phyloP scores from a whole-genome alignment of 2,797 vertebrate genomes.

The Aratinga solstitialis region DNA sequence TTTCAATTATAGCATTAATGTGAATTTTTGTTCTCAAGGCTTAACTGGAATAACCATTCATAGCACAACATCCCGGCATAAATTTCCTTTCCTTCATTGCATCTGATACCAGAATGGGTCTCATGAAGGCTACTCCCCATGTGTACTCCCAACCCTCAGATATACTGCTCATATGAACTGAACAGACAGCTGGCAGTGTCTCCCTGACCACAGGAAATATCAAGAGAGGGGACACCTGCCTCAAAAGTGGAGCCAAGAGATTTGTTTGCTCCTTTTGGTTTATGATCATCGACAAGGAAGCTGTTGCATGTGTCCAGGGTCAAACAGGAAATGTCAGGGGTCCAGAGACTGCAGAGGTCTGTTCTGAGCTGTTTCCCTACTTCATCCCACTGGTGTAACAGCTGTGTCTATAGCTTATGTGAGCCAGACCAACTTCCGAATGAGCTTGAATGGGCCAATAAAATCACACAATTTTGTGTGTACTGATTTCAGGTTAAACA shows the following conservation, averaged over 20 bases:
- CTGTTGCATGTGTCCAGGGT: slow-evolving; percentile 50
- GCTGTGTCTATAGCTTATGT: background rate
- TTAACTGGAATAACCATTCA: background rate
- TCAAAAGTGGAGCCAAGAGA: slow-evolving; percentile 59
- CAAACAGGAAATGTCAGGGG: slow-evolving; percentile 64
- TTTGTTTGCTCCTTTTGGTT: slow-evolving; percentile 62
- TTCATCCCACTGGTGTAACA: slow-evolving; percentile 15
- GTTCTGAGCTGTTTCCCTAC: slow-evolving; percentile 6
- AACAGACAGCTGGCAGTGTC: slow-evolving; percentile 44
- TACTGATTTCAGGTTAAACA: background rate
- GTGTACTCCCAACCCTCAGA: background rate
- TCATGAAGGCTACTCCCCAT: background rate
- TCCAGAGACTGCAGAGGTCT: slow-evolving; percentile 7
- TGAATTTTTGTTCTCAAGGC: background rate
- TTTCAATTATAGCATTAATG: background rate
- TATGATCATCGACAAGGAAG: slow-evolving; percentile 54
- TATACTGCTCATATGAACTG: background rate
- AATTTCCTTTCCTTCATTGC: background rate
- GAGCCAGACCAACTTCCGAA: background rate
- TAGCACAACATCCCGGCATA: background rate
- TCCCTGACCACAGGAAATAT: slow-evolving; percentile 57
- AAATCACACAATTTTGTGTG: background rate
- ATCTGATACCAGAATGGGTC: background rate
- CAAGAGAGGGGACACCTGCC: slow-evolving; percentile 64
- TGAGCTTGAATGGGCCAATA: background rate